phyloP scores from a whole-genome alignment of 1,140 invertebrate genomes.

The Palaemon carinicauda region DNA sequence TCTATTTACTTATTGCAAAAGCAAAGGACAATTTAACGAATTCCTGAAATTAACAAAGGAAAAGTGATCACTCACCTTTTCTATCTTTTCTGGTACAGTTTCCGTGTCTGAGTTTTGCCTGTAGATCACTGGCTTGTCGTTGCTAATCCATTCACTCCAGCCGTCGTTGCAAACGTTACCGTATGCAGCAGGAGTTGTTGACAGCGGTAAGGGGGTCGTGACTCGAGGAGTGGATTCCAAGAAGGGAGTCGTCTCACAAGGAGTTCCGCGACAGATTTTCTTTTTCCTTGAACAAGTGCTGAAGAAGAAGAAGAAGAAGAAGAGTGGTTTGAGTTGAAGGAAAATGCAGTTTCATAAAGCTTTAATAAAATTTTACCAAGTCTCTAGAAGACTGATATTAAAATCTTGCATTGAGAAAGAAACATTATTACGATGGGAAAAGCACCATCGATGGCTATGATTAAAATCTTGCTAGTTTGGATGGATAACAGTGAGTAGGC shows the following conservation, averaged over 20 bases:
- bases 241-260: slow-evolving; percentile 13
- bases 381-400: too few species aligned
- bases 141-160: slow-evolving; percentile 34
- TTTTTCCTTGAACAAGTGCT: slow-evolving; percentile 37
- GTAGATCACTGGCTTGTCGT: slow-evolving; percentile 39
- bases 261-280: slow-evolving; percentile 39
- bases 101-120: slow-evolving; percentile 40
- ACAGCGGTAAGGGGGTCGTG: background rate
- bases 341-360: background rate
- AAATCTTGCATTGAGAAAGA: too few species aligned
- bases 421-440: too few species aligned
- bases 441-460: too few species aligned
- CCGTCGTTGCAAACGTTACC: slow-evolving; percentile 3
- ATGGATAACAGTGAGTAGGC: too few species aligned
- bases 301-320: background rate
- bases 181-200: background rate
- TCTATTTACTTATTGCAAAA: too few species aligned
- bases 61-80: background rate
- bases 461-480: too few species aligned
- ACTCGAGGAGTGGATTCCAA: background rate
- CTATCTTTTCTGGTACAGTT: slow-evolving; percentile 19
- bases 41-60: background rate
- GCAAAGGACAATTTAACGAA: too few species aligned
- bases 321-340: background rate
- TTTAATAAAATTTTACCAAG: too few species aligned